Conservation (phyloP, 2,888 invertebrate genomes). For the Rapana venosa region DNA sequence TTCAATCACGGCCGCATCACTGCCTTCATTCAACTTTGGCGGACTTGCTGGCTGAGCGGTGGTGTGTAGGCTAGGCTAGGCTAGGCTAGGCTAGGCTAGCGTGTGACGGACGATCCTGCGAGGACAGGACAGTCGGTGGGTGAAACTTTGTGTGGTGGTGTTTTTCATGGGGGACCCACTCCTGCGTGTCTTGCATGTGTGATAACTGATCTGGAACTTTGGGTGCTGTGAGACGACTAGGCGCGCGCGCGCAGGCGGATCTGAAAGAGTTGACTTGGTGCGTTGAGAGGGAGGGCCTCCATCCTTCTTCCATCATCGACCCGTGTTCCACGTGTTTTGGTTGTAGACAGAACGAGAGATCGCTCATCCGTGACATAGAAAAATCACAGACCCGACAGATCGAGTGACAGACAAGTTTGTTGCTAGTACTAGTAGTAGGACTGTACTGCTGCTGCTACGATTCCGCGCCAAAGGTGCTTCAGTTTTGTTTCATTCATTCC, state of each 20-base stretch:
- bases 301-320: not conserved
- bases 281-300: not conserved
- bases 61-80: no score
- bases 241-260: not conserved
- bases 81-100: no score
- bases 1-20: not conserved
- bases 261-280: not conserved
- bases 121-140: not conserved
- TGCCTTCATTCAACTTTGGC: not conserved
- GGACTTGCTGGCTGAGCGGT: no score
- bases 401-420: no score
- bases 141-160: not conserved
- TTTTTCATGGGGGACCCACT: not conserved
- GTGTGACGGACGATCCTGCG: not conserved
- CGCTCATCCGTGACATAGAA: not conserved
- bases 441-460: no score
- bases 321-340: constrained; percentile 2
- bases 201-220: constrained; percentile 8
- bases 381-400: no score
- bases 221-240: not conserved
- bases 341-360: not conserved
- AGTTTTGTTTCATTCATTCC: no score
- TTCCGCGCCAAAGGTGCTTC: no score
- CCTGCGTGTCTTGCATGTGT: not conserved
- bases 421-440: no score